These are phyloP conservation scores for Bombus waltoni DNA, from an alignment of 1,140 invertebrate genomes.

Conservation along the genomic window DNA sequence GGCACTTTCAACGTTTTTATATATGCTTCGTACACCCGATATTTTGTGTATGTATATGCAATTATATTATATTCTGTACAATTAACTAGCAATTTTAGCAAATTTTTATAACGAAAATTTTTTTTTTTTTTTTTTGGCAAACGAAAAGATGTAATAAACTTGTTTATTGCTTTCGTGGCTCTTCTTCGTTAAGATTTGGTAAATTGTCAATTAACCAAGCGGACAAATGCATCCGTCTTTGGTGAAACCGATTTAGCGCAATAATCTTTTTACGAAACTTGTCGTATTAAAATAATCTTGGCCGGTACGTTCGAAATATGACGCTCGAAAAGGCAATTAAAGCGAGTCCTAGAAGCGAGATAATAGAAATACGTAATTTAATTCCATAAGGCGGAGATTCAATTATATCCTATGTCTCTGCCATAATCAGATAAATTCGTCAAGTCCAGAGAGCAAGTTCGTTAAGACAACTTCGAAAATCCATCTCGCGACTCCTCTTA, in stretches of 20 bases:
- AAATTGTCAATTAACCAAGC: neutral
- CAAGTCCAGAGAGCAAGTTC: neutral
- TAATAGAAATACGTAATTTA: neutral
- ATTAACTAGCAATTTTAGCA: neutral
- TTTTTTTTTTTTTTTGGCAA: too few species aligned
- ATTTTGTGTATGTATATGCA: too few species aligned
- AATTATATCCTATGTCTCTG: neutral
- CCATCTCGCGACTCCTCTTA: neutral
- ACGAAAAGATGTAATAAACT: neutral
- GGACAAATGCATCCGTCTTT: too few species aligned
- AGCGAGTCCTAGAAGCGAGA: neutral
- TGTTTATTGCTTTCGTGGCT: neutral
- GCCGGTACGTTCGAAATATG: neutral
- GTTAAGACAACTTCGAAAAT: neutral
- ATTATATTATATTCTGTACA: too few species aligned
- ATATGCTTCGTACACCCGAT: too few species aligned
- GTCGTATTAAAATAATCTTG: neutral
- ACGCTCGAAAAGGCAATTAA: neutral
- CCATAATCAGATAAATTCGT: conserved; percentile 2
- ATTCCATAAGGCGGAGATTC: neutral
- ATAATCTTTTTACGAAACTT: too few species aligned
- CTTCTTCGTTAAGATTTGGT: neutral
- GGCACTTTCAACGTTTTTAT: neutral
- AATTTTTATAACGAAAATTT: too few species aligned
- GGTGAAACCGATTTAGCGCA: too few species aligned